Conservation (phyloP, 2,888 invertebrate species). For the Volucella bombylans region DNA sequence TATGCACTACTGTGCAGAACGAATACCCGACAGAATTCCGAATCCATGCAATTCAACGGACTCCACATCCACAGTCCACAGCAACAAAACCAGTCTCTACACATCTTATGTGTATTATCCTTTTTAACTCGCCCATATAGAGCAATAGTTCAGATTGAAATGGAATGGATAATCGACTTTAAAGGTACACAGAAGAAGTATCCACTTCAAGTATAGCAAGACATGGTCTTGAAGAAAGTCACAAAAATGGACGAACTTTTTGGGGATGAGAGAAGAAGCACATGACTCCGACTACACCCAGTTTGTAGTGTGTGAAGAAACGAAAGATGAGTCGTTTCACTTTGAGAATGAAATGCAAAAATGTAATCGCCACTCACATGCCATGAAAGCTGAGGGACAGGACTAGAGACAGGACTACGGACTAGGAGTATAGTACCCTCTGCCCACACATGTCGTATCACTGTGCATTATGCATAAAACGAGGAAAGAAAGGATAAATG, state of each 20-base stretch:
- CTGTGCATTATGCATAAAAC: slow-evolving; percentile 70
- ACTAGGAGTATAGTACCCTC: slow-evolving; percentile 26
- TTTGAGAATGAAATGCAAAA: slow-evolving; percentile 69
- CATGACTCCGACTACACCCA: slow-evolving; percentile 1
- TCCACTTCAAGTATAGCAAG: slow-evolving; percentile 5
- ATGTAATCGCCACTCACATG: slow-evolving; percentile 66
- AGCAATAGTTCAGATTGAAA: slow-evolving; percentile 74
- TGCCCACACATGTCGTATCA: slow-evolving; percentile 54
- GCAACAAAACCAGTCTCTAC: slow-evolving; percentile 26
- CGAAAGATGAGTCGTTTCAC: slow-evolving; percentile 15
- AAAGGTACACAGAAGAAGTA: slow-evolving; percentile 57
- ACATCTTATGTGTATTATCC: slow-evolving; percentile 69
- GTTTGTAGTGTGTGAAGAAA: slow-evolving; percentile 15
- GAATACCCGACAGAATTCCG: slow-evolving; percentile 69
- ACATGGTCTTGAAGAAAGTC: slow-evolving; percentile 61
- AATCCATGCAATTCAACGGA: slow-evolving; percentile 65
- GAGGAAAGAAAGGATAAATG: slow-evolving; percentile 73
- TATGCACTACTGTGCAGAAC: slow-evolving; percentile 76
- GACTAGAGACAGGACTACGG: slow-evolving; percentile 1
- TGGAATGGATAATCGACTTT: slow-evolving; percentile 75
- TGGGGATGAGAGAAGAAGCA: neutral
- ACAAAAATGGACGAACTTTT: slow-evolving; percentile 48
- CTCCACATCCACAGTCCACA: slow-evolving; percentile 38
- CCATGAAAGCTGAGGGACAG: slow-evolving; percentile 21
- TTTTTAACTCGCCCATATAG: slow-evolving; percentile 71